A percentile compares a stretch with the other conserved stretches of the same genome.
Evolutionary conservation across 2,888 invertebrate genomes (phyloP).

Genomic region (Blomia tropicalis): DNA sequence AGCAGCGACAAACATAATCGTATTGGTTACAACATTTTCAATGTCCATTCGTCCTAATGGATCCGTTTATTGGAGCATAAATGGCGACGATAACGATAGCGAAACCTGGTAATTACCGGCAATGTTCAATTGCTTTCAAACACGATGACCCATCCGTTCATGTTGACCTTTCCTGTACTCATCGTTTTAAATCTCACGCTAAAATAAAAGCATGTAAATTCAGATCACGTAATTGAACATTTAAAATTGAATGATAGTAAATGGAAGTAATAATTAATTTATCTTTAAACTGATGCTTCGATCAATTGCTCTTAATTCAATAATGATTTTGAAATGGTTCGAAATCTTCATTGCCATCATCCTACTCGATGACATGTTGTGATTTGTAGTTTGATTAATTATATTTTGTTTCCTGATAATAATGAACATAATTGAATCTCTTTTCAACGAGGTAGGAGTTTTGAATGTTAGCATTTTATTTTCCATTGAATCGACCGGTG

Average conservation of each 20-base stretch:
- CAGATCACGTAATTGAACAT: conserved; percentile 12
- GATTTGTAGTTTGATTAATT: conserved; percentile 6
- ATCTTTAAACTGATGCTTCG: too few species aligned
- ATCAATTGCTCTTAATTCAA: conserved; percentile 5
- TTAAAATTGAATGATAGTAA: not conserved
- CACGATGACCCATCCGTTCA: too few species aligned
- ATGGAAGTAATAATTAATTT: conserved; percentile 7
- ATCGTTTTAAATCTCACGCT: too few species aligned
- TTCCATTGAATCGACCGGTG: too few species aligned
- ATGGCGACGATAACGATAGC: not conserved
- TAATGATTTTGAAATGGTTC: not conserved
- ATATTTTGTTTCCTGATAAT: not conserved
- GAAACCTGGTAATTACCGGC: not conserved
- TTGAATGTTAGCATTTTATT: too few species aligned
- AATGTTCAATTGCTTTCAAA: not conserved
- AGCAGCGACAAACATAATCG: not conserved
- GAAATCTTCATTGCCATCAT: not conserved
- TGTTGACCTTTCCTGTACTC: too few species aligned
- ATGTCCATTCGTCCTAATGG: not conserved
- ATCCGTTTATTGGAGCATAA: not conserved
- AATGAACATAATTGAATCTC: not conserved
- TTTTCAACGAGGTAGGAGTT: not conserved
- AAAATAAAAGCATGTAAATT: not conserved
- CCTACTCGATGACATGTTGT: conserved; percentile 3
- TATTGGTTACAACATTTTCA: not conserved